Conservation (phyloP, 2,113 vertebrate genomes). For the Sphaerodactylus townsendi region DNA sequence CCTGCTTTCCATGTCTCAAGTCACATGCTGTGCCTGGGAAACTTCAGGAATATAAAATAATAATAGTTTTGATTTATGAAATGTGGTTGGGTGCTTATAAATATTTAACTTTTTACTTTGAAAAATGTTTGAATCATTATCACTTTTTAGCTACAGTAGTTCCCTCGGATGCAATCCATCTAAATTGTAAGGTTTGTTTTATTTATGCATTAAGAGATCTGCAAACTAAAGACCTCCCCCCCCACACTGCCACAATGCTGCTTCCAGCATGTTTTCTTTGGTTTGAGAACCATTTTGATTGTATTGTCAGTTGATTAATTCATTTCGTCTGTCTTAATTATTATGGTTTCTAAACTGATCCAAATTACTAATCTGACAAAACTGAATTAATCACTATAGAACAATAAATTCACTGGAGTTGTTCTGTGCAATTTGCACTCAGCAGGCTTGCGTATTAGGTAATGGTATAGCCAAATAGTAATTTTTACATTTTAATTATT, state of each 20-base stretch:
- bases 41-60: slow-evolving; percentile 85
- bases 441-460: slow-evolving; percentile 60
- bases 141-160: slow-evolving; percentile 84
- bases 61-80: slow-evolving; percentile 86
- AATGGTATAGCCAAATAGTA: slow-evolving; percentile 65
- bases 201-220: slow-evolving; percentile 82
- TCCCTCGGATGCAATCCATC: slow-evolving; percentile 81
- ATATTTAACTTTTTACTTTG: slow-evolving; percentile 86
- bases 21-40: slow-evolving; percentile 75
- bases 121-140: slow-evolving; percentile 87
- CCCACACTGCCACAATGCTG: background rate
- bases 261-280: slow-evolving; percentile 58
- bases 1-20: slow-evolving; percentile 74
- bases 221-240: slow-evolving; percentile 60
- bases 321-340: slow-evolving; percentile 78
- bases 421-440: slow-evolving; percentile 39
- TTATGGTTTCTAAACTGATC: slow-evolving; percentile 77
- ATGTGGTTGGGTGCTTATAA: slow-evolving; percentile 85
- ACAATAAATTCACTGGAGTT: slow-evolving; percentile 68
- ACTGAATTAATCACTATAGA: slow-evolving; percentile 71
- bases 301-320: slow-evolving; percentile 78
- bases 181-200: slow-evolving; percentile 78
- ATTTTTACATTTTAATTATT: slow-evolving; percentile 74
- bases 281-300: slow-evolving; percentile 70
- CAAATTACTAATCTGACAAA: slow-evolving; percentile 80